These are phyloP conservation scores for Notospermus geniculatus DNA, from an alignment of 1,140 invertebrate genomes.

Conservation along the genomic window DNA sequence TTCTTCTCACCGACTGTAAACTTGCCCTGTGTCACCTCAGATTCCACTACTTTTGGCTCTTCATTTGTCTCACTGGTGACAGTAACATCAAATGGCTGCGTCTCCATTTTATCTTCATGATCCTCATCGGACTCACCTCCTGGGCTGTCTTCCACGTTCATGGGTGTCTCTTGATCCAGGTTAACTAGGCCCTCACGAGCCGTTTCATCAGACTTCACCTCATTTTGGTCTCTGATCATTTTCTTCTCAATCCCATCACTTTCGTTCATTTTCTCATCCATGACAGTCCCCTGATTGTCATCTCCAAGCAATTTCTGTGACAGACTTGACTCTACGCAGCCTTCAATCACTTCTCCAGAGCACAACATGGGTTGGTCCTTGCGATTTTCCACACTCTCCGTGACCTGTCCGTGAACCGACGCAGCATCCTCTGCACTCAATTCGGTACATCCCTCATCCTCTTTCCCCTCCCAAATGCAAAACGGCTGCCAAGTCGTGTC, in stretches of 20 bases:
- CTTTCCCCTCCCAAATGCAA: not conserved
- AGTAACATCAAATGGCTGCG: too few species aligned
- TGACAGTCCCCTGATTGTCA: not conserved
- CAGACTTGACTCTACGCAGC: not conserved
- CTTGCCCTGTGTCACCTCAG: too few species aligned
- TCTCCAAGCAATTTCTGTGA: not conserved
- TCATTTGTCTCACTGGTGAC: too few species aligned
- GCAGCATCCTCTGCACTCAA: not conserved
- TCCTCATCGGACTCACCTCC: too few species aligned
- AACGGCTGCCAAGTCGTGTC: too few species aligned
- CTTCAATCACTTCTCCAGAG: not conserved
- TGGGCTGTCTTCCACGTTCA: too few species aligned
- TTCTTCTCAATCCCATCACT: not conserved
- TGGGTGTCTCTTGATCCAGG: not conserved
- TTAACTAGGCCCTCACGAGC: not conserved
- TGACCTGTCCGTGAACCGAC: not conserved
- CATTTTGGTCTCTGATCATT: not conserved
- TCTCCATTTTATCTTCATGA: too few species aligned
- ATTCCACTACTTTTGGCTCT: too few species aligned
- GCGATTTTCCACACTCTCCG: not conserved
- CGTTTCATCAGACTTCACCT: not conserved
- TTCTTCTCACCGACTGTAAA: too few species aligned
- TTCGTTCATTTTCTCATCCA: too few species aligned
- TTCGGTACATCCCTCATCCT: not conserved
- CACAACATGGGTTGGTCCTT: too few species aligned